Evolutionary conservation across 2,113 vertebrate species (phyloP).

Genomic region (Puffinus mauretanicus): DNA sequence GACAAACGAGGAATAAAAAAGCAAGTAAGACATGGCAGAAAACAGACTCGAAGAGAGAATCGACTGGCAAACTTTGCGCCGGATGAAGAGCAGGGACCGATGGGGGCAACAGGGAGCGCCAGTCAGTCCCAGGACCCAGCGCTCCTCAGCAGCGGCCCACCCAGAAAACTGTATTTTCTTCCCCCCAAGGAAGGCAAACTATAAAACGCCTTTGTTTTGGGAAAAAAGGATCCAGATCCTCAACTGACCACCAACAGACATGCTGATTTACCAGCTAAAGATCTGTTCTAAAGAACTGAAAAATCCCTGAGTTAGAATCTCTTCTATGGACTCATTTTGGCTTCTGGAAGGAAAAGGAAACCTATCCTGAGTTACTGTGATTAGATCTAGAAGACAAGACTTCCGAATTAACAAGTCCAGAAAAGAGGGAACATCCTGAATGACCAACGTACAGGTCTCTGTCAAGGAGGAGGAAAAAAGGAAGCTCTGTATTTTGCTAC

Average conservation of each 20-base stretch:
- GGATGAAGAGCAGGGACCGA: background rate
- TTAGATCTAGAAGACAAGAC: background rate
- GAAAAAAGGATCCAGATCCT: background rate
- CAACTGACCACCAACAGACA: accelerated
- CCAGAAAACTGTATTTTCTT: background rate
- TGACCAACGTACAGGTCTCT: background rate
- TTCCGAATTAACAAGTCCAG: background rate
- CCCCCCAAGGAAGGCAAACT: background rate
- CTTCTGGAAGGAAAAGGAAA: background rate
- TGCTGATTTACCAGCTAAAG: background rate
- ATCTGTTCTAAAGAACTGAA: background rate
- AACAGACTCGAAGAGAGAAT: accelerated
- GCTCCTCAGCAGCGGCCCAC: background rate
- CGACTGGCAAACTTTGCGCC: accelerated
- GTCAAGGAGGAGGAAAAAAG: background rate
- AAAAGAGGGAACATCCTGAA: background rate
- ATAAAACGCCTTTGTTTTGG: background rate
- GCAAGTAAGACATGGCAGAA: background rate
- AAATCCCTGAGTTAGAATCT: background rate
- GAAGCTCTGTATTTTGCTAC: background rate
- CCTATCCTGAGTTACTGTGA: background rate
- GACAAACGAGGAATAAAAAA: background rate
- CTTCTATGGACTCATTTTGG: background rate
- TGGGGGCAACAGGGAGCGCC: background rate
- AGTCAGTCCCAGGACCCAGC: background rate